Conservation (phyloP, 2,888 invertebrate genomes). For the Pollenia labialis region DNA sequence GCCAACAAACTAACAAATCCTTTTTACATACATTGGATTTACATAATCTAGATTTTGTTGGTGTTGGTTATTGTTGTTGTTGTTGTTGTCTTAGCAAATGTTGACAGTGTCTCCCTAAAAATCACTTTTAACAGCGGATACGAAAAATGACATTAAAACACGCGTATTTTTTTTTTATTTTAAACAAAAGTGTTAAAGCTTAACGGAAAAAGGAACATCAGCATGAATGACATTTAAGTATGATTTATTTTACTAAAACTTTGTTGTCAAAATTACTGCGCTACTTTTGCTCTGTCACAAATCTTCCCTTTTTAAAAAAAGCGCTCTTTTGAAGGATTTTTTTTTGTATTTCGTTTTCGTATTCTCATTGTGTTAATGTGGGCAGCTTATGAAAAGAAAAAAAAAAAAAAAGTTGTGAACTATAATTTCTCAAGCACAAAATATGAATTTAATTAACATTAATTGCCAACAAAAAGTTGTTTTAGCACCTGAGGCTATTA, state of each 20-base stretch:
- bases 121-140: background rate
- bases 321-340: slow-evolving; percentile 1
- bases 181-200: background rate
- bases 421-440: slow-evolving; percentile 69
- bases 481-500: slow-evolving; percentile 77
- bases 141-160: slow-evolving; percentile 1
- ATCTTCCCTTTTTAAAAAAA: background rate
- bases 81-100: slow-evolving; percentile 13
- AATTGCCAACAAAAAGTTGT: slow-evolving; percentile 77
- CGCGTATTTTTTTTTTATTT: background rate
- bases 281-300: slow-evolving; percentile 4
- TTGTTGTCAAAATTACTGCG: slow-evolving; percentile 4
- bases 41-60: background rate
- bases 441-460: slow-evolving; percentile 82
- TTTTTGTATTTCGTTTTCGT: background rate
- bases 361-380: slow-evolving; percentile 2
- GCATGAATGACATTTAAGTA: slow-evolving; percentile 37
- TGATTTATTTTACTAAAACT: slow-evolving; percentile 63
- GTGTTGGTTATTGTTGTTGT: background rate
- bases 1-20: background rate
- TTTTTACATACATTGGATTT: slow-evolving; percentile 12
- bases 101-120: background rate
- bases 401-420: background rate
- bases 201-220: slow-evolving; percentile 14
- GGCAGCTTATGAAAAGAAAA: slow-evolving; percentile 3